These are phyloP conservation scores for Danaus chrysippus DNA, from an alignment of 2,888 invertebrate genomes.

Conservation along the genomic window DNA sequence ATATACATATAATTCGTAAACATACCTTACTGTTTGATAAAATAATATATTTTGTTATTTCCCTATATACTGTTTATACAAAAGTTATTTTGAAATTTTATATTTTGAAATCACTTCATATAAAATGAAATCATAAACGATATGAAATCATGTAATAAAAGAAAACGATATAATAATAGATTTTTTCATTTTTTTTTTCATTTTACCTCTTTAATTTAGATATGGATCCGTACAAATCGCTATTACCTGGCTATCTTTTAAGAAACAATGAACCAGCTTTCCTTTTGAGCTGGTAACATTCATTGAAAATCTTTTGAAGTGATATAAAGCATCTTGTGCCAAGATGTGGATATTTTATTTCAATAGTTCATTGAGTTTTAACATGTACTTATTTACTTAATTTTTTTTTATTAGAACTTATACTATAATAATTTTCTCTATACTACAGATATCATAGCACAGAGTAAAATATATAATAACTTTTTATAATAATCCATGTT, in stretches of 20 bases:
- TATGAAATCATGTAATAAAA: no score
- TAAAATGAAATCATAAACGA: no score
- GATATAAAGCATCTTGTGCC: constrained; percentile 15
- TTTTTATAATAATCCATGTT: no score
- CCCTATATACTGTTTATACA: no score
- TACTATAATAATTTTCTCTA: no score
- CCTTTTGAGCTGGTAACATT: constrained; percentile 4
- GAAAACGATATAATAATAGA: neutral
- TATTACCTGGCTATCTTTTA: neutral
- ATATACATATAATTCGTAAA: neutral
- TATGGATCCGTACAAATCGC: neutral
- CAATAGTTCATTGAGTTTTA: constrained; percentile 5
- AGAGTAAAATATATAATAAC: no score
- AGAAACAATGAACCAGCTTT: constrained; percentile 2
- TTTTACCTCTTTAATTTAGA: neutral
- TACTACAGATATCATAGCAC: no score
- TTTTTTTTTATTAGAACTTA: neutral
- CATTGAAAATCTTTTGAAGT: constrained; percentile 7
- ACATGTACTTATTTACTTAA: neutral
- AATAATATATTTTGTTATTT: no score
- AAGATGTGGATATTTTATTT: constrained; percentile 11
- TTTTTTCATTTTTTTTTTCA: neutral
- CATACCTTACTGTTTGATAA: neutral
- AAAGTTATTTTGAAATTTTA: no score
- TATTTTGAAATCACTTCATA: no score